A percentile compares a stretch with the other conserved stretches of the same genome.
phyloP scores from a whole-genome alignment of 2,888 invertebrate species.

The Pyrocoelia pectoralis region DNA sequence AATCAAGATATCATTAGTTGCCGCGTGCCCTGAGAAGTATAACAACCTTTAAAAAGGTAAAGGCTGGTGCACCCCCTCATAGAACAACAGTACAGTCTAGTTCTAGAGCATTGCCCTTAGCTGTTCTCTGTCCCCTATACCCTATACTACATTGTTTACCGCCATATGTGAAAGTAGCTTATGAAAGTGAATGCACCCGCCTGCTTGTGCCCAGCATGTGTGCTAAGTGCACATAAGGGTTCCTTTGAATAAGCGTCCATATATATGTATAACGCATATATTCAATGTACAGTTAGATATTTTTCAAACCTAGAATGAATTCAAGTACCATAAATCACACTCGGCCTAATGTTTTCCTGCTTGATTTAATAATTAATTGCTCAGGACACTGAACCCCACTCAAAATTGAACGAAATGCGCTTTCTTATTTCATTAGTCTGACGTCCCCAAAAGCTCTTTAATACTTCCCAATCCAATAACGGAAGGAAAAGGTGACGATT shows the following conservation, averaged over 20 bases:
- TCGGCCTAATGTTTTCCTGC: constrained; percentile 2
- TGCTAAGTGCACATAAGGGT: constrained; percentile 34
- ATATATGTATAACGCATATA: constrained; percentile 23
- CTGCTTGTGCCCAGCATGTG: constrained; percentile 36
- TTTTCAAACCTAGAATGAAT: constrained; percentile 11
- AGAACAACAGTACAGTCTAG: constrained; percentile 35
- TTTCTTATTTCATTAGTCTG: no score
- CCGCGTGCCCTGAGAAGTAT: constrained; percentile 10
- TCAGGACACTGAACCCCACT: no score
- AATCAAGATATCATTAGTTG: not conserved
- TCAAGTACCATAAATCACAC: constrained; percentile 12
- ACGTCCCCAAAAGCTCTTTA: no score
- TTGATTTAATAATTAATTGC: not conserved
- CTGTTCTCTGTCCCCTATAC: constrained; percentile 35
- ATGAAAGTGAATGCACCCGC: constrained; percentile 40
- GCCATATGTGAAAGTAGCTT: constrained; percentile 42
- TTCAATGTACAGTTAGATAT: constrained; percentile 23
- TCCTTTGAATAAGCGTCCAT: constrained; percentile 27
- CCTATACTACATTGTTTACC: constrained; percentile 29
- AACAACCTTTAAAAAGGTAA: constrained; percentile 18
- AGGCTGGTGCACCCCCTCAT: constrained; percentile 41
- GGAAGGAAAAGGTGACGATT: no score
- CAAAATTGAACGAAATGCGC: no score
- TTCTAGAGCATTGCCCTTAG: constrained; percentile 36
- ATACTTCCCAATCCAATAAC: no score